These are phyloP conservation scores for Drosophila saltans DNA, from an alignment of 1,140 invertebrate genomes.

Conservation along the genomic window DNA sequence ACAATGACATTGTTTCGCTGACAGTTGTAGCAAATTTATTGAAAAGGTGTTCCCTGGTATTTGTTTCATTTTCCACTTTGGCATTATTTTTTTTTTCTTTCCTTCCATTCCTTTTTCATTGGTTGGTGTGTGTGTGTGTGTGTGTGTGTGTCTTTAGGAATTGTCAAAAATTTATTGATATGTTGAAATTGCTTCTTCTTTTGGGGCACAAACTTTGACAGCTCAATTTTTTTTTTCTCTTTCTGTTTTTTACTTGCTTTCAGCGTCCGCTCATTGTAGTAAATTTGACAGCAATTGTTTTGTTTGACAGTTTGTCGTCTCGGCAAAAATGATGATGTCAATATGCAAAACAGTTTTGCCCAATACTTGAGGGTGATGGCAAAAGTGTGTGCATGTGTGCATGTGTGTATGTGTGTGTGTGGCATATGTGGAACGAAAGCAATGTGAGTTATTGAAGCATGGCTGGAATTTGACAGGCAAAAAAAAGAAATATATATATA, in stretches of 20 bases:
- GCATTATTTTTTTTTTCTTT: conserved; percentile 5
- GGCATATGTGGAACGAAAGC: conserved; percentile 28
- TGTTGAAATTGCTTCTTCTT: conserved; percentile 72
- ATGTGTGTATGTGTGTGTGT: not conserved
- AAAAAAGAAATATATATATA: not conserved
- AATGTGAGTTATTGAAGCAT: conserved; percentile 39
- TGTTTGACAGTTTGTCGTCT: conserved; percentile 81
- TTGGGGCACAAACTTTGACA: conserved; percentile 61
- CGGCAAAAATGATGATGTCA: conserved; percentile 75
- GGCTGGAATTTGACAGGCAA: conserved; percentile 38
- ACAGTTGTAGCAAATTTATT: conserved; percentile 82
- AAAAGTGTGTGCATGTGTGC: not conserved
- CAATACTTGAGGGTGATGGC: conserved; percentile 36
- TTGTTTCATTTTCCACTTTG: conserved; percentile 33
- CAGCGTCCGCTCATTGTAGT: conserved; percentile 62
- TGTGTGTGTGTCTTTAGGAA: conserved; percentile 47
- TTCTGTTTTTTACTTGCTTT: conserved; percentile 18
- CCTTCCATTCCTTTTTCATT: not conserved
- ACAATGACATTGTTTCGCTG: conserved; percentile 82
- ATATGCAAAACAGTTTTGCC: conserved; percentile 69
- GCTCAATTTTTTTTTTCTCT: conserved; percentile 64
- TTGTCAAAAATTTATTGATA: conserved; percentile 81
- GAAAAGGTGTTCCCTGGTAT: conserved; percentile 72
- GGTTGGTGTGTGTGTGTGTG: conserved; percentile 20
- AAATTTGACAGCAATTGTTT: conserved; percentile 82